These are phyloP conservation scores for Isoperla grammatica DNA, from an alignment of 2,888 invertebrate genomes.

Conservation along the genomic window DNA sequence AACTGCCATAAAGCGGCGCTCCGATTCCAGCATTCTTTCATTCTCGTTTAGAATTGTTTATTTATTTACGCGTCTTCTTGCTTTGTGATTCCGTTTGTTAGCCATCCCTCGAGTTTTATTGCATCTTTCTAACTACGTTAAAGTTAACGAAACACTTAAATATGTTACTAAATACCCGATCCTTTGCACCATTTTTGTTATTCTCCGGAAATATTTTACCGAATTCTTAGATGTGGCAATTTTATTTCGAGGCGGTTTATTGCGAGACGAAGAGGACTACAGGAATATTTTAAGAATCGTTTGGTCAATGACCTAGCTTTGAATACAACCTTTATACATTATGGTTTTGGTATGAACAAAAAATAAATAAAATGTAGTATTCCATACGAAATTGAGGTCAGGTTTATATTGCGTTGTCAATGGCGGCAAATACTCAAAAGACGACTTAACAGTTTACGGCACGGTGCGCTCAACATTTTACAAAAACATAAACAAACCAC, in stretches of 20 bases:
- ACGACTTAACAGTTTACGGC: background rate
- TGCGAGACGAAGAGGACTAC: background rate
- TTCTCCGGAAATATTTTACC: slow-evolving; percentile 4
- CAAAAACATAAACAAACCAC: slow-evolving; percentile 19
- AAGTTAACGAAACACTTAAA: slow-evolving; percentile 15
- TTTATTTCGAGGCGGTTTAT: slow-evolving; percentile 9
- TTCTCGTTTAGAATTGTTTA: slow-evolving; percentile 12
- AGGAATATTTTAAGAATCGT: background rate
- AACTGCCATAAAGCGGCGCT: too few species aligned
- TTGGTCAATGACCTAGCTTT: background rate
- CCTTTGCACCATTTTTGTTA: slow-evolving; percentile 2
- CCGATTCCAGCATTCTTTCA: slow-evolving; percentile 2
- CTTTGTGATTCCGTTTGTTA: slow-evolving; percentile 19
- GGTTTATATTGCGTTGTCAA: background rate
- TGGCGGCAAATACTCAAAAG: slow-evolving; percentile 8
- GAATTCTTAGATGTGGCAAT: slow-evolving; percentile 15
- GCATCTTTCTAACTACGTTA: slow-evolving; percentile 7
- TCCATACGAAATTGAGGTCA: background rate
- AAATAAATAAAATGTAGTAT: background rate
- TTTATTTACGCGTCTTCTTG: slow-evolving; percentile 13
- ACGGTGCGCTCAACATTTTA: background rate
- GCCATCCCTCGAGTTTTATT: slow-evolving; percentile 10
- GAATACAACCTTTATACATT: background rate
- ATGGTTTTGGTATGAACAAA: background rate
- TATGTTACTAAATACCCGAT: slow-evolving; percentile 6